These are phyloP conservation scores for Magallana nippona DNA, from an alignment of 2,888 invertebrate genomes.

Conservation along the genomic window DNA sequence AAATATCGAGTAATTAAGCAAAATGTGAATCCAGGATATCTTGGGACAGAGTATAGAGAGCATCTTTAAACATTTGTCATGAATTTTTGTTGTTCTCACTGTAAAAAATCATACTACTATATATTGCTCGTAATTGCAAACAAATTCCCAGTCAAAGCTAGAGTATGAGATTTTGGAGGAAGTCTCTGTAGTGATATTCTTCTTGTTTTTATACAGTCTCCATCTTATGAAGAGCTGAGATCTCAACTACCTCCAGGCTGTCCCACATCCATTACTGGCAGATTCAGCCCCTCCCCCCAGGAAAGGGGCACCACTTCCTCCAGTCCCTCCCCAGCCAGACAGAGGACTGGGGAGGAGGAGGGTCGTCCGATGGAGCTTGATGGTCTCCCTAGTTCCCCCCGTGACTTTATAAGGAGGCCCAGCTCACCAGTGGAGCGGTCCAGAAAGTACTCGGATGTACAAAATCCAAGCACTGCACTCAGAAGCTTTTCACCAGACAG, in stretches of 20 bases:
- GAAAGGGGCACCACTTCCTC: neutral
- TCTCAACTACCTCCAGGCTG: slow-evolving; percentile 36
- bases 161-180: too few species aligned
- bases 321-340: slow-evolving; percentile 14
- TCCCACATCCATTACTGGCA: slow-evolving; percentile 21
- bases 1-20: too few species aligned
- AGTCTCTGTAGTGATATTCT: neutral
- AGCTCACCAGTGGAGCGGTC: neutral
- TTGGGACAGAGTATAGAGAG: too few species aligned
- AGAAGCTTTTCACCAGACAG: neutral
- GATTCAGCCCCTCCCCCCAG: slow-evolving; percentile 33
- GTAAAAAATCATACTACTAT: too few species aligned
- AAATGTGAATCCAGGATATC: too few species aligned
- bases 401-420: neutral
- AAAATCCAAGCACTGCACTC: neutral
- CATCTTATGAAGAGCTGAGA: slow-evolving; percentile 44
- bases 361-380: neutral
- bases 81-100: too few species aligned
- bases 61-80: too few species aligned
- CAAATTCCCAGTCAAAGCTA: too few species aligned
- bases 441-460: slow-evolving; percentile 13
- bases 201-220: slow-evolving; percentile 34
- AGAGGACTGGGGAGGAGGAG: neutral
- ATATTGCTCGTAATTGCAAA: too few species aligned
- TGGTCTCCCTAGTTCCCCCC: neutral